These are phyloP conservation scores for Psylliodes chrysocephalus DNA, from an alignment of 2,888 invertebrate species.

Conservation along the genomic window DNA sequence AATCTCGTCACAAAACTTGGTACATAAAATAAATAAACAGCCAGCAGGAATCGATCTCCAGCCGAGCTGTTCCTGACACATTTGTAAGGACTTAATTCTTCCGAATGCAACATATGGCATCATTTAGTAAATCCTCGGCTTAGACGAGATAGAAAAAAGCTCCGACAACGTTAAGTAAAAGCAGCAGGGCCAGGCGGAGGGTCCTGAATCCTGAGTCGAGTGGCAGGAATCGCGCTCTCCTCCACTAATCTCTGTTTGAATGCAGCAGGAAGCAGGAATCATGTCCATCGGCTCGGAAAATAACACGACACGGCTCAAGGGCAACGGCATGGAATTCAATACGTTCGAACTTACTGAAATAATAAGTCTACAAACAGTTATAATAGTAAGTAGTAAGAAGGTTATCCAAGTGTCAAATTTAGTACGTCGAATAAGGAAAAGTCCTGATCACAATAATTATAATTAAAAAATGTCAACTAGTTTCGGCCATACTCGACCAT, in stretches of 20 bases:
- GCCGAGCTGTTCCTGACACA: background rate
- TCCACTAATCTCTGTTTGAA: conserved; percentile 61
- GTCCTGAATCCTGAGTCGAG: conserved; percentile 50
- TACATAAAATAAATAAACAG: no score
- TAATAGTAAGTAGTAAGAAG: no score
- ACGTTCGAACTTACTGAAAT: no score
- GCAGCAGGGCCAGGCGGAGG: conserved; percentile 15
- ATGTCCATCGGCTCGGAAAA: conserved; percentile 71
- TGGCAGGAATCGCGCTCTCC: conserved; percentile 60
- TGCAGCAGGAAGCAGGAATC: conserved; percentile 57
- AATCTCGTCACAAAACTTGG: no score
- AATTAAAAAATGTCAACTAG: no score
- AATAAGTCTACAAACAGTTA: no score
- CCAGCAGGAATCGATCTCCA: background rate
- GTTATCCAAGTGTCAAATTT: no score
- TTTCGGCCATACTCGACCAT: no score
- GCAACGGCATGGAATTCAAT: no score
- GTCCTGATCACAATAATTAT: no score
- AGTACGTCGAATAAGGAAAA: no score
- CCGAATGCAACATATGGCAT: conserved; percentile 41
- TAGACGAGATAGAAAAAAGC: conserved; percentile 36
- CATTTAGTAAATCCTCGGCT: conserved; percentile 39
- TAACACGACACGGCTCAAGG: conserved; percentile 63
- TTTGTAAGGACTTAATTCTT: conserved; percentile 29
- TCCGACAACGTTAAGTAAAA: conserved; percentile 33